phyloP scores from a whole-genome alignment of 2,888 invertebrate genomes.

The Caenorhabditis sp. region DNA sequence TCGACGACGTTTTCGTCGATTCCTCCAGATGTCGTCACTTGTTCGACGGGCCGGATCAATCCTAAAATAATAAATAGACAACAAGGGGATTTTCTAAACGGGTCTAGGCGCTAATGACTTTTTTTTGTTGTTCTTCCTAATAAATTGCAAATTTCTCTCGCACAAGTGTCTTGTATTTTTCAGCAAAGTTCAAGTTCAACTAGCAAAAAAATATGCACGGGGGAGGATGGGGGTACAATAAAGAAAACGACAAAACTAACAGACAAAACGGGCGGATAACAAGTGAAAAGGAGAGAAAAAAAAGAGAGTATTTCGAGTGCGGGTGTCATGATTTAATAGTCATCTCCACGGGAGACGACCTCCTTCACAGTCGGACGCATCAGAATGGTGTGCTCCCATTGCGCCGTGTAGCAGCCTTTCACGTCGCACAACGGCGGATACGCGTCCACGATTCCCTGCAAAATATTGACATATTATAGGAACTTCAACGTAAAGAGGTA shows the following conservation, averaged over 20 bases:
- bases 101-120: background rate
- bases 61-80: background rate
- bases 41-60: conserved; percentile 48
- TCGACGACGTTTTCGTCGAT: conserved; percentile 72
- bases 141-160: background rate
- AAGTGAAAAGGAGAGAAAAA: background rate
- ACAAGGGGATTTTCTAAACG: background rate
- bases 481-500: no score
- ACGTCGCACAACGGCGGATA: conserved; percentile 98
- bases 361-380: conserved; percentile 98
- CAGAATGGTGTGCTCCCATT: conserved; percentile 99
- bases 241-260: no score
- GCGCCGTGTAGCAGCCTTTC: conserved; percentile 97
- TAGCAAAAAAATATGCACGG: background rate
- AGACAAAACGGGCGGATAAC: background rate
- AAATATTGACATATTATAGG: conserved; percentile 7
- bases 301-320: background rate
- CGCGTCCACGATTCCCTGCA: conserved; percentile 90
- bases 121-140: background rate
- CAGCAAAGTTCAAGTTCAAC: background rate
- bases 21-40: conserved; percentile 63
- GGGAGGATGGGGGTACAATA: background rate
- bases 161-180: no score
- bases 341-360: conserved; percentile 94
- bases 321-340: conserved; percentile 84